Evolutionary conservation across 2,888 invertebrate genomes (phyloP).

Genomic region (Drosophila aldrichi): DNA sequence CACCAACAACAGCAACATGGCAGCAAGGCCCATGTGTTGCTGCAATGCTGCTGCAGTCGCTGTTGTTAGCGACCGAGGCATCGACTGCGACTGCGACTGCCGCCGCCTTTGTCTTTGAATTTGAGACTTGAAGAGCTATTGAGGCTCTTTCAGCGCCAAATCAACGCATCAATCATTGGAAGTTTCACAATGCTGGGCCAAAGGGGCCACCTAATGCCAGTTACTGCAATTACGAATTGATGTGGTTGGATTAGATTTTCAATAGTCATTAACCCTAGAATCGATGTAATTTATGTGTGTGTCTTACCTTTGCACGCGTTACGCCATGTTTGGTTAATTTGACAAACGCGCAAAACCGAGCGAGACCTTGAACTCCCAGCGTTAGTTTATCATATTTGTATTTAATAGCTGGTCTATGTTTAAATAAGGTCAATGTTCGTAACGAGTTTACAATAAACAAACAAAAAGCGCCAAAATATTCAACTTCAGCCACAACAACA

Average conservation of each 20-base stretch:
- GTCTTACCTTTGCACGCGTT: conserved; percentile 15
- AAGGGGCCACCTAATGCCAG: conserved; percentile 30
- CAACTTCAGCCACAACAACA: conserved; percentile 39
- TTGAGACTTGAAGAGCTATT: conserved; percentile 58
- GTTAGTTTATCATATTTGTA: conserved; percentile 22
- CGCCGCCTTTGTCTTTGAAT: conserved; percentile 52
- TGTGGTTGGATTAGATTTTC: conserved; percentile 3
- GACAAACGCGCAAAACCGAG: conserved; percentile 34
- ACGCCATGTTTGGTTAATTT: conserved; percentile 42
- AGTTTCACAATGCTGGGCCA: conserved; percentile 59
- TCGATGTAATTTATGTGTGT: conserved; percentile 19
- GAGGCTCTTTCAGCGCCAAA: conserved; percentile 63
- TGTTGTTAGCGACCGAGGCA: background rate
- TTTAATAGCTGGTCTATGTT: conserved; percentile 43
- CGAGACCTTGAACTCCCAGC: conserved; percentile 66
- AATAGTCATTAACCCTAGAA: conserved; percentile 50
- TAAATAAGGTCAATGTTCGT: conserved; percentile 71
- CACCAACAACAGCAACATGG: conserved; percentile 31
- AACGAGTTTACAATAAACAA: conserved; percentile 64
- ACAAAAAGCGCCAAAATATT: conserved; percentile 42
- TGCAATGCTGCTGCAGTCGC: conserved; percentile 39
- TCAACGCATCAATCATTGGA: conserved; percentile 73
- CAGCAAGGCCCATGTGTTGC: conserved; percentile 19
- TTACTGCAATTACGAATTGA: conserved; percentile 37
- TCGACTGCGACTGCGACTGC: conserved; percentile 5